Percentiles rank a stretch among this genome's conserved stretches.
These are phyloP conservation scores for Chrysina gloriosa DNA, from an alignment of 2,888 invertebrate species.

Conservation along the genomic window DNA sequence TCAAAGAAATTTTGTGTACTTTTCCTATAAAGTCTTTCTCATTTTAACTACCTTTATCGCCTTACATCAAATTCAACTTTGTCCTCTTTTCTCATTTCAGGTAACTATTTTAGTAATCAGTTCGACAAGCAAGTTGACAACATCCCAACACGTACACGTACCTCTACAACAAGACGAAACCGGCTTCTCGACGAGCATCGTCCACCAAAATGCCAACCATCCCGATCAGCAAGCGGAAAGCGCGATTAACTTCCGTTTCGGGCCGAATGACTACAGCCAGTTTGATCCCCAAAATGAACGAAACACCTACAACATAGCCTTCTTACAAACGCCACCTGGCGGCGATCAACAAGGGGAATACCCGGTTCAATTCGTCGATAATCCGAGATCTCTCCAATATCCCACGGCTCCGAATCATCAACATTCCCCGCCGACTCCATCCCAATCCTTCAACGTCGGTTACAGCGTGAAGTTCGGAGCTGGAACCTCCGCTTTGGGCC, in stretches of 20 bases:
- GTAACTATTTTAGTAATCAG: conserved; percentile 30
- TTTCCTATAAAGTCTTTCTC: no score
- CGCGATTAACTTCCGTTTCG: conserved; percentile 1
- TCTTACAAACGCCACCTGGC: background rate
- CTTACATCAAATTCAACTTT: no score
- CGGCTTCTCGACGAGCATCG: background rate
- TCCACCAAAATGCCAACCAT: background rate
- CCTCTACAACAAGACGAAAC: background rate
- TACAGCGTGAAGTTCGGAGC: conserved; percentile 26
- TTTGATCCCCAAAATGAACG: background rate
- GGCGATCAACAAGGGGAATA: background rate
- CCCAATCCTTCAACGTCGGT: conserved; percentile 31
- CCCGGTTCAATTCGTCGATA: background rate
- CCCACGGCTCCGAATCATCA: background rate
- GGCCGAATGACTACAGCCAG: background rate
- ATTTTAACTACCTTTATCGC: no score
- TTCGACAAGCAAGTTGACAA: conserved; percentile 12
- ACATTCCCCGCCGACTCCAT: conserved; percentile 4
- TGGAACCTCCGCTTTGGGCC: background rate
- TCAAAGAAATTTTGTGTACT: no score
- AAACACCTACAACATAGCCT: background rate
- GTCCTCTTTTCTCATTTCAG: conserved; percentile 8
- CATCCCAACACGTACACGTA: background rate
- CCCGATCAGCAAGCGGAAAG: conserved; percentile 14
- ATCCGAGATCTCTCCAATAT: background rate